Conservation (phyloP, 2,797 vertebrate genomes). For the Hylomyscus alleni region DNA sequence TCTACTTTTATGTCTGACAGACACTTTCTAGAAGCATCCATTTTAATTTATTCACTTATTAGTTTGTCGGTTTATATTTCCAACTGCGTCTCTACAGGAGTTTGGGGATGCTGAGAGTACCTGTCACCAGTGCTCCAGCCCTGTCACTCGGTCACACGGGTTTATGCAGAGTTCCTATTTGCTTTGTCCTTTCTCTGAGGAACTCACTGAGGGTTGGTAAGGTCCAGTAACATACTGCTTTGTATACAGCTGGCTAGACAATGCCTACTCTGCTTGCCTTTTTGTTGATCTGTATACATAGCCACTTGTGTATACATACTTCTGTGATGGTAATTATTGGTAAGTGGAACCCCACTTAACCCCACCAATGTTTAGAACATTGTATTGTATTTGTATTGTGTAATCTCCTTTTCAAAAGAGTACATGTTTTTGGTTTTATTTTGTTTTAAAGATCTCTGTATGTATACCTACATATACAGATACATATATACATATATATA, state of each 20-base stretch:
- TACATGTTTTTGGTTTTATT: background rate
- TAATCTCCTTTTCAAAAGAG: background rate
- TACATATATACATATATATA: no score
- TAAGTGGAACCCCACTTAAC: background rate
- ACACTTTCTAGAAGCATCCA: background rate
- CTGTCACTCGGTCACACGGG: accelerated
- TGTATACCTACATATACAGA: no score
- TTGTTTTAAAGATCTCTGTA: background rate
- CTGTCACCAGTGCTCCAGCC: background rate
- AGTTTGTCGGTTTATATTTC: background rate
- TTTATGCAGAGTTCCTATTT: background rate
- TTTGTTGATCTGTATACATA: accelerated
- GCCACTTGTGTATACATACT: accelerated
- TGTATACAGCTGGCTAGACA: accelerated
- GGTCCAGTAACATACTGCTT: accelerated
- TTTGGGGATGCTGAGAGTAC: background rate
- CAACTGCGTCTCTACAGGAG: background rate
- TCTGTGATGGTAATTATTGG: background rate
- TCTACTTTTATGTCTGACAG: background rate
- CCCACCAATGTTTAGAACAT: no score
- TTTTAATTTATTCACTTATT: background rate
- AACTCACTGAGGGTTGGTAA: background rate
- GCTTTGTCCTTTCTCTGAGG: background rate
- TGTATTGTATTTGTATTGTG: no score
- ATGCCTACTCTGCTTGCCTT: background rate